A percentile compares a stretch with the other conserved stretches of the same genome.
Conservation (phyloP, 2,888 invertebrate genomes). For the Mystacides longicornis region DNA sequence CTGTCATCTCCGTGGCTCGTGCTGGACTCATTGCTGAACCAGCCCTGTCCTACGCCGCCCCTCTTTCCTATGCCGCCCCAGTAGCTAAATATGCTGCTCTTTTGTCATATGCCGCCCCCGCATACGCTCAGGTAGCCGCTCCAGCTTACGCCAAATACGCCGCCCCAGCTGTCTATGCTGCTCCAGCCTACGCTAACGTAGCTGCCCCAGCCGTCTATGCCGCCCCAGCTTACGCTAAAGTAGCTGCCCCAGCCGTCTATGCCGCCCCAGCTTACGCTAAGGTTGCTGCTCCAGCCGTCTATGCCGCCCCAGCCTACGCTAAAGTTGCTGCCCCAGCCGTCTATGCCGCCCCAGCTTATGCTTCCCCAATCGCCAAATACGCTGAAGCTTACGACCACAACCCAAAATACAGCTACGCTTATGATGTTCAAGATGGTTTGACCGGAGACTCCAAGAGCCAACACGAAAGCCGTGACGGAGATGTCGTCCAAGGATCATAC, state of each 20-base stretch:
- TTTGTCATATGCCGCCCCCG: constrained; percentile 20
- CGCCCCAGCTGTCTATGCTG: constrained; percentile 20
- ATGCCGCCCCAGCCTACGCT: constrained; percentile 21
- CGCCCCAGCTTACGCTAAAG: constrained; percentile 21
- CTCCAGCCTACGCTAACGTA: constrained; percentile 22
- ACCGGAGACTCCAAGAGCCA: constrained; percentile 48
- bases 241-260: constrained; percentile 17
- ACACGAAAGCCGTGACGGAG: constrained; percentile 44
- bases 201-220: constrained; percentile 26
- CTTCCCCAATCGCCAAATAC: constrained; percentile 26
- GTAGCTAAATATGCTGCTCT: constrained; percentile 16
- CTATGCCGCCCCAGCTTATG: constrained; percentile 29
- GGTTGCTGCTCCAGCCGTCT: constrained; percentile 20
- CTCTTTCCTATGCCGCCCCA: constrained; percentile 11
- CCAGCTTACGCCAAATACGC: constrained; percentile 29
- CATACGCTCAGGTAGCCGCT: constrained; percentile 25
- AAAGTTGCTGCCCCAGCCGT: constrained; percentile 25
- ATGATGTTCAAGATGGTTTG: constrained; percentile 49
- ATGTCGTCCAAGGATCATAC: constrained; percentile 46
- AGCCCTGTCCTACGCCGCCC: constrained; percentile 27
- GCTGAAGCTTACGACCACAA: constrained; percentile 25
- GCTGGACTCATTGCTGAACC: constrained; percentile 24
- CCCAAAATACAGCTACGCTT: constrained; percentile 48
- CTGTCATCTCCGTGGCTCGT: constrained; percentile 36
- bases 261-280: constrained; percentile 23